Evolutionary conservation across 2,113 vertebrate genomes (phyloP).

Genomic region (Balaeniceps rex): DNA sequence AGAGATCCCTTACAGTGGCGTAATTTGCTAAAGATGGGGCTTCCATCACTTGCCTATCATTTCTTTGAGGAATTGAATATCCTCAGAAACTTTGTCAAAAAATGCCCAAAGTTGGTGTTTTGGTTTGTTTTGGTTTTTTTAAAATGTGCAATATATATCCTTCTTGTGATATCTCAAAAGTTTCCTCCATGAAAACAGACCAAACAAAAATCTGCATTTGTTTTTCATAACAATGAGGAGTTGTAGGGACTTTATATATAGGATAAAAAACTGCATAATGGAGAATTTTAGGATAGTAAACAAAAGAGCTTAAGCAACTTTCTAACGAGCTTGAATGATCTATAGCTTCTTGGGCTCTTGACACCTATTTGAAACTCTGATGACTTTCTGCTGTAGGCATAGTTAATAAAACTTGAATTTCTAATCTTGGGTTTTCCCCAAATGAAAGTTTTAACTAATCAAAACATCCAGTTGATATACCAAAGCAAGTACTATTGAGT

Average conservation of each 20-base stretch:
- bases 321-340: slow-evolving; percentile 22
- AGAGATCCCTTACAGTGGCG: not conserved
- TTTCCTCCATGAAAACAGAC: not conserved
- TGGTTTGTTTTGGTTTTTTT: not conserved
- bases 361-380: not conserved
- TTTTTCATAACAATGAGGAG: not conserved
- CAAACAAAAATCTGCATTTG: not conserved
- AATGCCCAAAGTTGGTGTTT: not conserved
- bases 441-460: slow-evolving; percentile 14
- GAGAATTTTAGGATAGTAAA: slow-evolving; percentile 24
- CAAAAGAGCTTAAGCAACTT: slow-evolving; percentile 16
- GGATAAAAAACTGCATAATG: not conserved
- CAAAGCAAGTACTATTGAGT: not conserved
- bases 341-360: not conserved
- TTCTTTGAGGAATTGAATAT: not conserved
- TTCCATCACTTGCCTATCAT: not conserved
- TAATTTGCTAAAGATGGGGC: not conserved
- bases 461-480: not conserved
- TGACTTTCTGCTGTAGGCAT: slow-evolving; percentile 30
- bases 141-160: not conserved
- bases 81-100: not conserved
- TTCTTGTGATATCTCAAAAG: not conserved
- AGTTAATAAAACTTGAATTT: slow-evolving; percentile 51
- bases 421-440: not conserved
- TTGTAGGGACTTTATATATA: not conserved